Percentiles rank a stretch among this genome's conserved stretches.
Conservation (phyloP, 2,888 invertebrate genomes). For the Idaea aversata region DNA sequence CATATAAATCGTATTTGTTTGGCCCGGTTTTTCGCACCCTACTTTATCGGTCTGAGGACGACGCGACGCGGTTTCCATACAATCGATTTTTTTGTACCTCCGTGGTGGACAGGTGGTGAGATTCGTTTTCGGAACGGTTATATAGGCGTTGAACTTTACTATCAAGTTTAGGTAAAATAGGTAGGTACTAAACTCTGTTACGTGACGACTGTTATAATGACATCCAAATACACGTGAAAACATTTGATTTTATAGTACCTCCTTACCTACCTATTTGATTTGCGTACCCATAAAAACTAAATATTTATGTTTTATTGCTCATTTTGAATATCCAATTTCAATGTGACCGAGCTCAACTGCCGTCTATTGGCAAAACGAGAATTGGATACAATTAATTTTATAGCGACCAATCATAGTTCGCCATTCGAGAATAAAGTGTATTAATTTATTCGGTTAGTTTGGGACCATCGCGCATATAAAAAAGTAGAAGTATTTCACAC, state of each 20-base stretch:
- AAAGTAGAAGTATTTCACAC: slow-evolving; percentile 63
- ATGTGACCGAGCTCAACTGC: slow-evolving; percentile 22
- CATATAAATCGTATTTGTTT: neutral
- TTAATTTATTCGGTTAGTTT: slow-evolving; percentile 43
- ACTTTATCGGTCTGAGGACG: too few relatives aligned
- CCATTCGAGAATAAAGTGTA: slow-evolving; percentile 20
- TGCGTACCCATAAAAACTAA: slow-evolving; percentile 2
- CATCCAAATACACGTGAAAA: neutral
- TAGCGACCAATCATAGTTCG: slow-evolving; percentile 9
- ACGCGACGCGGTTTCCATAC: too few relatives aligned
- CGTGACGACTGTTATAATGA: neutral
- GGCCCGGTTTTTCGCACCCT: too few relatives aligned
- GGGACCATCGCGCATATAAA: slow-evolving; percentile 39
- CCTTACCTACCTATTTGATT: neutral
- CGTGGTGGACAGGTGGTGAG: too few relatives aligned
- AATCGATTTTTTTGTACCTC: too few relatives aligned
- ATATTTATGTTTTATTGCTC: slow-evolving; percentile 3
- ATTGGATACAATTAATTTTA: slow-evolving; percentile 12
- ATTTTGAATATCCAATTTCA: slow-evolving; percentile 12
- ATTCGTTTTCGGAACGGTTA: too few relatives aligned
- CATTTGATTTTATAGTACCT: neutral
- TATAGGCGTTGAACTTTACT: too few relatives aligned
- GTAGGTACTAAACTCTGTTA: neutral
- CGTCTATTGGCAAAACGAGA: slow-evolving; percentile 20
- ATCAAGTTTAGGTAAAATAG: too few relatives aligned